Evolutionary conservation across 2,113 vertebrate species (phyloP), one percentile per base, ranked within the genome.

Genomic region (Microcebus lehilahytsara): DNA sequence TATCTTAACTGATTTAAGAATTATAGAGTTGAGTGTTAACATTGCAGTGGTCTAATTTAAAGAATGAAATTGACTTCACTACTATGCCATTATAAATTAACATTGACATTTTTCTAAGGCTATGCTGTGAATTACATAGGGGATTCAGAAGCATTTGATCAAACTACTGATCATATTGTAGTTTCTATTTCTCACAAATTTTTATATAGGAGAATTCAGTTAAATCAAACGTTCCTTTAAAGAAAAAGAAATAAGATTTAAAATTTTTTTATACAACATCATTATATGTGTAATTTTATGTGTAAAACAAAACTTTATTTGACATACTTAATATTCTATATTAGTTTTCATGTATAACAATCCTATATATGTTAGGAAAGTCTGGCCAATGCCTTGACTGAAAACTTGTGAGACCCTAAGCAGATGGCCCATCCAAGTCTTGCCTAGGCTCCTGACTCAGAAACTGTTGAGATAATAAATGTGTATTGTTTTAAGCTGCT

Each of bases 81-180:
- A 75, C 11, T 53, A 56, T 56, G 49, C 66, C 62, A 89, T 58
- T 86, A 49, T 32, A 92, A 89, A 69, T 89, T 67, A 90, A 37
- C 12, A 71, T 75, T 42, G 67, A 25, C 83, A 85, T 78, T 96
- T 91, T 96, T 92, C 49, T 74, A 92, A 86, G 17, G 23, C 42
- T 90, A 85, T 72, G 77, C 85, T 64, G 53, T 75, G 27, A 93
- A 64, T 84, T 42, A 16, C 30, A 72, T 58, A 72, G 9, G 22
- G 34, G n/a, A 79, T 79, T 85, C 27, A 89, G 40, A 89, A 79
- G 4, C 23, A 80, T 94, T 85, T 80, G 7, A 66, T 67, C 51
- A 84, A 91, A 93, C 25, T 37, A 94, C 30, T 80, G 34, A 78
- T 84, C 56, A 92, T 0, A 67, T 16, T 92, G 20, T n/a, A 66